A percentile compares a stretch with the other conserved stretches of the same genome.
Conservation (phyloP, 1,140 invertebrate species). For the Phthorimaea operculella region DNA sequence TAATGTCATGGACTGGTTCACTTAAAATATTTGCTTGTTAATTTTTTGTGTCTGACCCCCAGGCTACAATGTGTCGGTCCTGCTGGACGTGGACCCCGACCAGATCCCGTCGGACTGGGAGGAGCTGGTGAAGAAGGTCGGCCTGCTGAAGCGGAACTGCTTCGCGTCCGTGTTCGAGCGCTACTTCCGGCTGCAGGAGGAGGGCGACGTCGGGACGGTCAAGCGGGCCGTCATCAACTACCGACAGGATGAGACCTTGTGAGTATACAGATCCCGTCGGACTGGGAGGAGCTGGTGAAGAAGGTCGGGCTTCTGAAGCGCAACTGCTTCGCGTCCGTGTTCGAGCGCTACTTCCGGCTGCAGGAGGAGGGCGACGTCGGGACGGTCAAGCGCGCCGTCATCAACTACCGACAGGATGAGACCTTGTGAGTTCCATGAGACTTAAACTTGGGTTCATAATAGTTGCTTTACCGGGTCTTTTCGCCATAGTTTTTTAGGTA, state of each 20-base stretch:
- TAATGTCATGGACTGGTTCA: too few relatives aligned
- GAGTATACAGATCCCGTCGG: slow-evolving; percentile 62
- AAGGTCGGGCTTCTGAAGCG: slow-evolving; percentile 96
- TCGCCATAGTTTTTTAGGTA: too few relatives aligned
- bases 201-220: slow-evolving; percentile 81
- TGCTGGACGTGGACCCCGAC: slow-evolving; percentile 85
- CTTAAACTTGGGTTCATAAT: too few relatives aligned
- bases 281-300: slow-evolving; percentile 90
- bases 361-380: slow-evolving; percentile 93
- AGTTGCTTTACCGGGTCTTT: too few relatives aligned
- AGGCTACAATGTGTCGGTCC: slow-evolving; percentile 93
- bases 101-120: slow-evolving; percentile 93
- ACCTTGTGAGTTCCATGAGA: slow-evolving; percentile 98
- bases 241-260: slow-evolving; percentile 99
- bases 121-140: slow-evolving; percentile 89
- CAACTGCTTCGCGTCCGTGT: slow-evolving; percentile 99
- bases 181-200: slow-evolving; percentile 98
- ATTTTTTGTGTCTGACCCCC: too few relatives aligned
- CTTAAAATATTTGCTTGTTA: too few relatives aligned
- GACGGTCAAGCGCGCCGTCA: slow-evolving; percentile 92
- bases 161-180: slow-evolving; percentile 99
- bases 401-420: slow-evolving; percentile 99
- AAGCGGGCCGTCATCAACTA: slow-evolving; percentile 98
- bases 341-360: slow-evolving; percentile 99
- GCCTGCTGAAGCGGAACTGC: slow-evolving; percentile 96